Evolutionary conservation across 1,140 invertebrate species (phyloP).

Genomic region (Copidosoma floridanum): DNA sequence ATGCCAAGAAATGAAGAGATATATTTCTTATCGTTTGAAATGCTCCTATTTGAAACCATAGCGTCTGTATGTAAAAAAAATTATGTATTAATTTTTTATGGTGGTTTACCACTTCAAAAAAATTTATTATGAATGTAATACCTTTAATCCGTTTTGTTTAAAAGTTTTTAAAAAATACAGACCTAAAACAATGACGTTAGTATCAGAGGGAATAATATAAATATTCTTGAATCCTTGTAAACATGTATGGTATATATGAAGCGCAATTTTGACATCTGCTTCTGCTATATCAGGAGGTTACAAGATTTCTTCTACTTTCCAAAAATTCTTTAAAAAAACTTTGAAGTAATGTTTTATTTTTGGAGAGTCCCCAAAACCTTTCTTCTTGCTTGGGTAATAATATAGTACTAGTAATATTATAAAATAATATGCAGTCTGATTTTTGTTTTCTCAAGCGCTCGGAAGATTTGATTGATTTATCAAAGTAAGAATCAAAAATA

Average conservation of each 20-base stretch:
- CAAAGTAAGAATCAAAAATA: constrained; percentile 14
- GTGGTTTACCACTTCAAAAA: no score
- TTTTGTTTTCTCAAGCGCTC: constrained; percentile 3
- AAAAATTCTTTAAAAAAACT: background rate
- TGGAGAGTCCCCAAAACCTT: background rate
- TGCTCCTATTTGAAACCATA: background rate
- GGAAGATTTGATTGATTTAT: background rate
- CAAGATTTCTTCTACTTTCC: background rate
- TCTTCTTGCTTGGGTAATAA: background rate
- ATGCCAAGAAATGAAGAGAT: background rate
- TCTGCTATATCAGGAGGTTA: background rate
- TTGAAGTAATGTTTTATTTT: background rate
- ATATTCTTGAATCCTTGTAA: background rate
- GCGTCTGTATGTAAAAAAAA: background rate
- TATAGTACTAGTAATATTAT: background rate
- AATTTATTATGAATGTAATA: no score
- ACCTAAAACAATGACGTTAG: no score
- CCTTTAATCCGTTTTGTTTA: no score
- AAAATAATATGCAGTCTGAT: background rate
- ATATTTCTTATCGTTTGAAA: background rate
- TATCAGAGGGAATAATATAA: background rate
- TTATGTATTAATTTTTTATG: no score
- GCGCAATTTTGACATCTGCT: constrained; percentile 6
- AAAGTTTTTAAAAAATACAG: no score
- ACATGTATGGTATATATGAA: background rate